Conservation (phyloP, 2,797 vertebrate genomes). For the Gymnocypris eckloni region DNA sequence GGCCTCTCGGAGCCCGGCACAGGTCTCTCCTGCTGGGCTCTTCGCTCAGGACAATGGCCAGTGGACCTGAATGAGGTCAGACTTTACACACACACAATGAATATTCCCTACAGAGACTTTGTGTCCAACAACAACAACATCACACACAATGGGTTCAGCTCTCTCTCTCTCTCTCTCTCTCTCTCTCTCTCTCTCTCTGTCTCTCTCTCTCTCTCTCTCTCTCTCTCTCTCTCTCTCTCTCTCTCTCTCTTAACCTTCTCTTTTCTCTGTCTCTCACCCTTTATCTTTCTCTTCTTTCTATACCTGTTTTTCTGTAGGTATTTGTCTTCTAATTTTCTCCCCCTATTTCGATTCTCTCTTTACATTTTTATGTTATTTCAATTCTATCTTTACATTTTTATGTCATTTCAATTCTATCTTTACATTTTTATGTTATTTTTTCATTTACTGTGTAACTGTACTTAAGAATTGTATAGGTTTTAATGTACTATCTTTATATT, state of each 20-base stretch:
- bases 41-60: constrained; percentile 33
- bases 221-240: constrained; percentile 11
- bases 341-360: constrained; percentile 10
- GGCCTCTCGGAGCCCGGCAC: constrained; percentile 30
- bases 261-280: constrained; percentile 2
- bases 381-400: no score
- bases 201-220: background rate
- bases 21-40: constrained; percentile 53
- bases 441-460: background rate
- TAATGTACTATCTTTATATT: background rate
- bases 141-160: constrained; percentile 35
- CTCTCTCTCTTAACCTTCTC: constrained; percentile 2
- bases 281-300: background rate
- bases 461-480: background rate
- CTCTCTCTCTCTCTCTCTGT: constrained; percentile 1
- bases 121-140: constrained; percentile 37
- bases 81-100: constrained; percentile 25
- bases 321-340: background rate
- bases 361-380: background rate
- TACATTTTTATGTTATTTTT: background rate
- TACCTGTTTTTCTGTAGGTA: constrained; percentile 17
- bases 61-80: constrained; percentile 41
- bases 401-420: background rate
- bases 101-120: constrained; percentile 32
- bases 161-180: constrained; percentile 2